Conservation (phyloP, 2,113 vertebrate genomes). For the Hippocampus guttulatus region DNA sequence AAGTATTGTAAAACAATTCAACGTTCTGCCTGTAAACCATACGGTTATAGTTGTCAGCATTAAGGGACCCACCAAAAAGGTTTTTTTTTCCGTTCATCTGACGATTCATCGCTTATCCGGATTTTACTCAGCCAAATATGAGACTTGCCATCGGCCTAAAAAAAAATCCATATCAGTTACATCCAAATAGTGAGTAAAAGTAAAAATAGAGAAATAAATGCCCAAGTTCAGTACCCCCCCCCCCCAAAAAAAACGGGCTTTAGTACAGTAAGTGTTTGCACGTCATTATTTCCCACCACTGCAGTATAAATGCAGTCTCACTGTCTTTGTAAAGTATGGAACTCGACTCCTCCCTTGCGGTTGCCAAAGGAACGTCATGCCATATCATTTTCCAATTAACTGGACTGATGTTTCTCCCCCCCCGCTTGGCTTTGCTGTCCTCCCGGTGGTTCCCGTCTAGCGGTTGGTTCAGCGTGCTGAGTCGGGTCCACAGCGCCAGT, state of each 20-base stretch:
- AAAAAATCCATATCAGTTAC: too few relatives aligned
- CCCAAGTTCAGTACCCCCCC: too few relatives aligned
- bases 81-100: too few relatives aligned
- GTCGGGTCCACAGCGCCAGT: slow-evolving; percentile 82
- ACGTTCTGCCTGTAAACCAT: too few relatives aligned
- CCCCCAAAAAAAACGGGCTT: too few relatives aligned
- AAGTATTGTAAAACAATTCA: too few relatives aligned
- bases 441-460: slow-evolving; percentile 56
- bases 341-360: slow-evolving; percentile 52
- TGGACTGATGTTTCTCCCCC: slow-evolving; percentile 22
- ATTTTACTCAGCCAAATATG: too few relatives aligned
- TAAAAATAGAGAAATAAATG: not conserved
- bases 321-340: slow-evolving; percentile 20
- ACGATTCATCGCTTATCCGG: too few relatives aligned
- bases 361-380: slow-evolving; percentile 31
- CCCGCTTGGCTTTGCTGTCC: slow-evolving; percentile 14
- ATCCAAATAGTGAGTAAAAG: not conserved
- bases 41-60: too few relatives aligned
- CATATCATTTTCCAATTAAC: slow-evolving; percentile 26
- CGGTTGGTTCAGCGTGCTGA: slow-evolving; percentile 88
- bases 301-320: not conserved
- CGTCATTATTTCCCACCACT: not conserved
- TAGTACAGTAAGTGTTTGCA: not conserved
- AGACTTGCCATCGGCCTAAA: too few relatives aligned
- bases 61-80: too few relatives aligned